Evolutionary conservation across 1,140 invertebrate genomes (phyloP), one percentile per base, ranked within the genome.

Genomic region (Ruditapes philippinarum): DNA sequence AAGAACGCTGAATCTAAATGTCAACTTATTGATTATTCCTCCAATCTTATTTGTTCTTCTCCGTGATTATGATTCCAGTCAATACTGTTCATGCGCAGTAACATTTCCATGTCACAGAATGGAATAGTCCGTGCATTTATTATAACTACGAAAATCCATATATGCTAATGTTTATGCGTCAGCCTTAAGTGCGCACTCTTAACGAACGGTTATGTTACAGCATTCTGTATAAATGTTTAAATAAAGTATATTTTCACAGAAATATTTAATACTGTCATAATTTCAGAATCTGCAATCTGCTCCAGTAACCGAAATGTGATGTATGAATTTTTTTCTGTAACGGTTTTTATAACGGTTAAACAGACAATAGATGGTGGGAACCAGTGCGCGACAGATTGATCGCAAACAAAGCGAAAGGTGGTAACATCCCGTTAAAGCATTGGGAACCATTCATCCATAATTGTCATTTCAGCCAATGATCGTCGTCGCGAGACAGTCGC

Each of bases 281-380:
- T n/a, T n/a, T n/a, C n/a, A n/a, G n/a, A n/a, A n/a, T n/a, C n/a
- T 25, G 36, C 65, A 38, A 78, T 33, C 45, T 2, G n/a, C n/a
- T 49, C 1, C 45, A 78, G 22, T 19, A 54, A 54, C 31, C 25
- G 9, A 40, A 33, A 17, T 78, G 74, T 78, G 42, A 78, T 54
- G 28, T 78, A 78, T 78, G 79, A 62, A 81, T 17, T 65, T 31
- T 42, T n/a, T n/a, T n/a, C n/a, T 83, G 60, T 73, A 73, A 68
- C 68, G 60, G 40, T 65, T 33, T 80, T 80, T 88, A 88, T 88
- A 88, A 88, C 76, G 85, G 85, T 80, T 57, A 45, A n/a, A 17
- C 28, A 25, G 42, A 78, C 76, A 68, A 80, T 68, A 28, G 60
- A 0, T 42, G 11, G 28, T 54, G 74, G 73, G 74, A 68, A 60